Conservation (phyloP, 35 echinoderm and acorn worm genomes). For the Strongylocentrotus purpuratus region DNA sequence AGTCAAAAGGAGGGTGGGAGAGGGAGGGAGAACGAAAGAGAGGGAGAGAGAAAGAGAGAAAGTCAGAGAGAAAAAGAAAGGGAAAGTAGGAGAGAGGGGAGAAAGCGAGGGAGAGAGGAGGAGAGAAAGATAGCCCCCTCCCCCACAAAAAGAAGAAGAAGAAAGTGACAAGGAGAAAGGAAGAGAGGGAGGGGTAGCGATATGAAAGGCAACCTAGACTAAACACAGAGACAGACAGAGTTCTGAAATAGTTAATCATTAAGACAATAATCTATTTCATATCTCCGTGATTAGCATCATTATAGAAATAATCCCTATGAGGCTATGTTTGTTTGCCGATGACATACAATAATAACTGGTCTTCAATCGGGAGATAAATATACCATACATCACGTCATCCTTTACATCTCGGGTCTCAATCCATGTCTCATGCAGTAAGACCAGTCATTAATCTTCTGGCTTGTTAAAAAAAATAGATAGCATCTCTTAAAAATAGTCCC, state of each 20-base stretch:
- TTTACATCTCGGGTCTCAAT: not conserved
- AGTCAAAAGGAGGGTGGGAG: too few relatives aligned
- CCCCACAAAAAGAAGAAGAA: too few relatives aligned
- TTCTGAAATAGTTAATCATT: not conserved
- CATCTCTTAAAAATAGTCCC: not conserved
- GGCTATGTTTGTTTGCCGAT: not conserved
- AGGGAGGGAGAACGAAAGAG: too few relatives aligned
- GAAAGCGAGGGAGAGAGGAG: too few relatives aligned
- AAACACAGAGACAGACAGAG: not conserved
- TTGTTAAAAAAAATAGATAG: not conserved
- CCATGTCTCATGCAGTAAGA: not conserved
- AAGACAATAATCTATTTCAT: not conserved
- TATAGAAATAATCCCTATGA: not conserved
- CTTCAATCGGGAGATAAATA: not conserved
- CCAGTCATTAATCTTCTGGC: not conserved
- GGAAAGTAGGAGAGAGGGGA: too few relatives aligned
- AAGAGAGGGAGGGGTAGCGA: not conserved
- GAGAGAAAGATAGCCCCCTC: too few relatives aligned
- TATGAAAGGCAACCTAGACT: not conserved
- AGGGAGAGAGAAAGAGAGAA: too few relatives aligned
- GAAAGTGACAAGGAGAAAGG: not conserved
- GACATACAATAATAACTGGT: constrained; percentile 3
- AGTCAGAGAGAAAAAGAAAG: too few relatives aligned
- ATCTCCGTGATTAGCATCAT: not conserved
- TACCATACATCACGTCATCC: not conserved